phyloP scores from a whole-genome alignment of 2,797 vertebrate genomes.

The Enteromius treurensis region DNA sequence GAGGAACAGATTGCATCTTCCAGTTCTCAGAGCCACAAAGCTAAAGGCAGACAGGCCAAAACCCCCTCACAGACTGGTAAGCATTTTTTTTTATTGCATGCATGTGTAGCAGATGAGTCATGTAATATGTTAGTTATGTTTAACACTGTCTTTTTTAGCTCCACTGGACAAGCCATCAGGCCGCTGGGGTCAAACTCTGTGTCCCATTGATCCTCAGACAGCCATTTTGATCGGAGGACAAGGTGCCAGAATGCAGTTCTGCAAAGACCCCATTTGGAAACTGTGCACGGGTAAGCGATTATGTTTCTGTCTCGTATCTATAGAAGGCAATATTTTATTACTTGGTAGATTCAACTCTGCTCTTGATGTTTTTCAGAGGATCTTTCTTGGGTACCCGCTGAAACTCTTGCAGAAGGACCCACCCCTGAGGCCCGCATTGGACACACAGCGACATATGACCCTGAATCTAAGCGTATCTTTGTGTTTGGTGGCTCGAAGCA shows the following conservation, averaged over 20 bases:
- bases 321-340: neutral
- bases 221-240: conserved; percentile 81
- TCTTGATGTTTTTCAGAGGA: conserved; percentile 69
- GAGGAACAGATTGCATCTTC: conserved; percentile 58
- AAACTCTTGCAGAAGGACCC: conserved; percentile 77
- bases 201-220: conserved; percentile 78
- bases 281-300: conserved; percentile 77
- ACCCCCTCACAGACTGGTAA: conserved; percentile 64
- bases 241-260: conserved; percentile 81
- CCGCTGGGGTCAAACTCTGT: conserved; percentile 80
- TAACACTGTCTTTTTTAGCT: conserved; percentile 55
- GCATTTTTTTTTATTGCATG: neutral
- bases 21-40: conserved; percentile 67
- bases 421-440: conserved; percentile 81
- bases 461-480: conserved; percentile 76
- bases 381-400: conserved; percentile 77
- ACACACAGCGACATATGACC: conserved; percentile 79
- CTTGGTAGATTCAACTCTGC: neutral
- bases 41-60: conserved; percentile 71
- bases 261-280: conserved; percentile 89
- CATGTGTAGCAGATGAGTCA: conserved; percentile 7
- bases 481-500: conserved; percentile 83
- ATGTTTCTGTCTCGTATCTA: neutral
- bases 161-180: conserved; percentile 68
- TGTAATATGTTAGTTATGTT: neutral